Base-by-base conservation (phyloP, 2,797 vertebrate species). In the Bradypus variegatus region DNA sequence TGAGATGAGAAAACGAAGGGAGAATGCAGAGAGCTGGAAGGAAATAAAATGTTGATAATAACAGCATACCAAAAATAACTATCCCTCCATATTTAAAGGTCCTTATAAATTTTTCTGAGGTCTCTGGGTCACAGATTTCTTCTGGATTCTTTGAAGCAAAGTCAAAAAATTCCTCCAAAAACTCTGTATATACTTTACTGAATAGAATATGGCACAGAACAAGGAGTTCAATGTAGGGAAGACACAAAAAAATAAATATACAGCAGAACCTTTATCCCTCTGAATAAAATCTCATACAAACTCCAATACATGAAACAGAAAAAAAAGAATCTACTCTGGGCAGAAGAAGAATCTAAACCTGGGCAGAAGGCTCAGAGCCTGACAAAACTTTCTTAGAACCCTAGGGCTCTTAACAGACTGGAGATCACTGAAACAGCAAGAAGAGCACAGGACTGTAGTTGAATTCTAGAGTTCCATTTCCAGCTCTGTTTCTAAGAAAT, bases 121-220 rank as follows among this genome's bases (percentile, higher is more conserved):
- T 65, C 69, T 86, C 50, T 77, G 75, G 70, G 88, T 88, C 80
- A 89, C 11, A 70, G 70, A 73, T 78, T 91, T 91, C 76, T 94
- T 91, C 18, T 18, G 64, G 23, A 92, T 72, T 88, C 55, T 90
- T 82, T 67, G 55, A 86, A 89, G 89, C 38, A 86, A 86, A 92
- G 64, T 91, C 70, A 85, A 90, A 41, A 91, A 93, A 60, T 31
- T 25, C 23, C 16, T 36, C n/a, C 64, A 82, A 72, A 53, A 91
- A 94, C 60, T 62, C 85, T 58, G 79, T 87, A 81, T 10, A 21
- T 41, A 62, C 41, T 87, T 62, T 85, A 78, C 80, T 75, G 55
- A 78, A 58, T 76, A 73, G 58, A 79, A 92, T 58, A 89, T 55
- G 50, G 58, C 50, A 86, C 18, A 45, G 29, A 85, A 62, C 64